These are phyloP conservation scores for Orthonychiurus folsomi DNA, from an alignment of 2,888 invertebrate species.

Conservation along the genomic window DNA sequence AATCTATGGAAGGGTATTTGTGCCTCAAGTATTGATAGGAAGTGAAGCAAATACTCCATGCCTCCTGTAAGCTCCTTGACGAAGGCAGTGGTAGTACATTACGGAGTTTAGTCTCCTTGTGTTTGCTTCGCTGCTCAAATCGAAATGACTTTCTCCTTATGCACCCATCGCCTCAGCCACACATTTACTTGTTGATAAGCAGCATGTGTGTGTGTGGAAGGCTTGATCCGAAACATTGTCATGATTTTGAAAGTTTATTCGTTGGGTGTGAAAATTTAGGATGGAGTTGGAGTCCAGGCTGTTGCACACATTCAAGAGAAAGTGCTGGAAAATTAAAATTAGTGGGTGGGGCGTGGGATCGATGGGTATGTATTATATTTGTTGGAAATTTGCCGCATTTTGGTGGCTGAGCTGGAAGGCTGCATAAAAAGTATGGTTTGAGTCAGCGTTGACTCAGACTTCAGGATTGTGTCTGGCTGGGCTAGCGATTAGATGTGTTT, in stretches of 20 bases:
- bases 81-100: background rate
- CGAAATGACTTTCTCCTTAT: slow-evolving; percentile 13
- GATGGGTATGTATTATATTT: too few relatives aligned
- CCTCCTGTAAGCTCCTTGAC: background rate
- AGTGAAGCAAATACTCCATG: background rate
- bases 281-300: slow-evolving; percentile 1
- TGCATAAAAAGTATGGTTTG: too few relatives aligned
- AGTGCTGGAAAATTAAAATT: too few relatives aligned
- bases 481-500: too few relatives aligned
- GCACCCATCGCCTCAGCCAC: too few relatives aligned
- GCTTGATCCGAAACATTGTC: background rate
- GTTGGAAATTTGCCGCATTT: too few relatives aligned
- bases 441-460: too few relatives aligned
- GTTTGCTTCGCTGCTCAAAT: slow-evolving; percentile 10
- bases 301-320: background rate
- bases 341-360: too few relatives aligned
- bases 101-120: background rate
- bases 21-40: background rate
- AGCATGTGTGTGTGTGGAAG: background rate
- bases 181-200: background rate
- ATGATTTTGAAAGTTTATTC: slow-evolving; percentile 6
- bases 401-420: too few relatives aligned
- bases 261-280: background rate
- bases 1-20: background rate
- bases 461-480: too few relatives aligned